A percentile compares a stretch with the other conserved stretches of the same genome.
phyloP scores from a whole-genome alignment of 2,797 vertebrate species.

The Xenentodon cancila region DNA sequence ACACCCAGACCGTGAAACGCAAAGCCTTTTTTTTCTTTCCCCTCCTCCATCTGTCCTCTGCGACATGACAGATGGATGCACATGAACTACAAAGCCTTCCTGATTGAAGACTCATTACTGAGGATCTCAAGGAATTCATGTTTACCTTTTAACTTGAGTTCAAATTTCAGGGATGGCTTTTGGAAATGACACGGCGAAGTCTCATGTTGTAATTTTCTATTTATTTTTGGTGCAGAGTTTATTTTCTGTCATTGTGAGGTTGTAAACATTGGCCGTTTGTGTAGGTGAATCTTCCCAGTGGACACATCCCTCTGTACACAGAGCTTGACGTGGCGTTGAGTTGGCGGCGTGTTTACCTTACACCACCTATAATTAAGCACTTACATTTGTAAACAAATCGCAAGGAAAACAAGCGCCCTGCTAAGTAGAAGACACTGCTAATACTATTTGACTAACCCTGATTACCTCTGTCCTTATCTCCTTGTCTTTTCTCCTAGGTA shows the following conservation, averaged over 20 bases:
- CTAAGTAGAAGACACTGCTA: slow-evolving; percentile 46
- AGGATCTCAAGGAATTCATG: too few relatives aligned
- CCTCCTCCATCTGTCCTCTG: too few relatives aligned
- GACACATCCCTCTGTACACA: neutral
- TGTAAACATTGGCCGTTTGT: neutral
- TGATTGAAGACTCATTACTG: too few relatives aligned
- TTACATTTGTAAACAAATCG: neutral
- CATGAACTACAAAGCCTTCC: too few relatives aligned
- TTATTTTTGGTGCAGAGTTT: too few relatives aligned
- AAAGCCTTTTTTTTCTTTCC: too few relatives aligned
- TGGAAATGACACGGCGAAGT: too few relatives aligned
- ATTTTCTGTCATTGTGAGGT: neutral
- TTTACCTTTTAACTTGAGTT: too few relatives aligned
- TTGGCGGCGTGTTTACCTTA: neutral
- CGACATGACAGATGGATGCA: too few relatives aligned
- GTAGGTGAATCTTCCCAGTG: neutral
- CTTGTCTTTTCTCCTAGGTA: slow-evolving; percentile 77
- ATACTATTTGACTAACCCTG: slow-evolving; percentile 64
- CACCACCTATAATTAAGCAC: neutral
- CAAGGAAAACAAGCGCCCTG: slow-evolving; percentile 31
- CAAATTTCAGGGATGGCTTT: too few relatives aligned
- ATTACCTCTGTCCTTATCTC: slow-evolving; percentile 22
- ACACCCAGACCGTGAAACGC: too few relatives aligned
- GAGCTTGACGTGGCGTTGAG: neutral
- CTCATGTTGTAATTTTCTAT: too few relatives aligned